Evolutionary conservation across 2,113 vertebrate species (phyloP), one percentile per base, ranked within the genome.

Genomic region (Astur gentilis): DNA sequence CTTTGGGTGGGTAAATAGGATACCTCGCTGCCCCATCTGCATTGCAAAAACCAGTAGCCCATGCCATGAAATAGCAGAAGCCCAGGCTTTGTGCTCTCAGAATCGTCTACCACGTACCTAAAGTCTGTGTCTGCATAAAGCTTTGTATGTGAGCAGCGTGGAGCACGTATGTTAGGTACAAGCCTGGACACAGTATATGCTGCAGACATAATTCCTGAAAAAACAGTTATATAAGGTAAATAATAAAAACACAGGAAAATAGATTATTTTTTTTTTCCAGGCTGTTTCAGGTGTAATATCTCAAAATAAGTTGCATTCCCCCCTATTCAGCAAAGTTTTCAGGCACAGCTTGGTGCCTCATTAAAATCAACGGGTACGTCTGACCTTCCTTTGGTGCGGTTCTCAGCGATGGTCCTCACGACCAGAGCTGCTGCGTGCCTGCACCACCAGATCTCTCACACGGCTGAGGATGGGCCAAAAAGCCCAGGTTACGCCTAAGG

Each of bases 1-100:
- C 71, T 87, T 83, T 75, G 40, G 34, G 73, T 36, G 10, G 16
- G 8, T 64, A 42, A 62, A 85, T 10, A 90, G 32, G 36, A 54
- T 42, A 78, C 17, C 22, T 82, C 0, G 0, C n/a, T 69, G 61
- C 21, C 21, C 34, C 31, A 50, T 13, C 23, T 49, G 40, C 49
- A n/a, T 19, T 80, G 31, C 36, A 85, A 83, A 83, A 83, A 73
- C 2, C 14, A 17, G 4, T 65, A 88, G 31, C 13, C 45, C 55
- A 49, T 19, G 32, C 8, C 32, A 42, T 26, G 22, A 83, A 86
- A 81, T 0, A 83, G 29, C 40, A 77, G 49, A 94, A 88, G 12
- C 13, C 42, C 13, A 50, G 40, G 8, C 27, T 88, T 88, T 73
- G 44, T 80, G 36, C 42, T 77, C 26, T 57, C 34, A 61, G 57